Evolutionary conservation across 2,113 vertebrate genomes (phyloP), one percentile per base, ranked within the genome.

Genomic region (Cochlearius cochlearius): DNA sequence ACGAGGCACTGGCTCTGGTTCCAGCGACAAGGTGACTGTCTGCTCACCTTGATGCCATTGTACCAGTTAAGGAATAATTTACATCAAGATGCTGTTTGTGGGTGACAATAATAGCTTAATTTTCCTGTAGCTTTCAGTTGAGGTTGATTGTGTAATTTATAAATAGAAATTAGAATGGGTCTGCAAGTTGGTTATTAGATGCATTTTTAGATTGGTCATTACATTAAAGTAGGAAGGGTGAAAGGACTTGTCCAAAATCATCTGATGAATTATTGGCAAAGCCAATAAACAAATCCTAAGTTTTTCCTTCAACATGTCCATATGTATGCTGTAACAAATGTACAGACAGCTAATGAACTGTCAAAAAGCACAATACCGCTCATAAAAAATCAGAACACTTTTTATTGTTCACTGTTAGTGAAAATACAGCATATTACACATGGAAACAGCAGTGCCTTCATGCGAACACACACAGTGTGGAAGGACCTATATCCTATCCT

Each of bases 401-500:
- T 97, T 98, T 98, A 98, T 98, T 98, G 79, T 95, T 95, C 74
- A 79, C 92, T 80, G 55, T 92, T 88, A 89, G 84, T 66, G 86
- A 95, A 90, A 96, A 90, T 84, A 91, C 91, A 98, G 55, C 21
- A 1, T 94, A 56, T 74, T 80, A 71, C 92, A 91, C 80, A 64
- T 13, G 17, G 95, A 89, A 95, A 90, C 41, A 85, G 66, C n/a
- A 2, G 83, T 88, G 71, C 32, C 8, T 56, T 96, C 90, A 83
- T 82, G 82, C 1, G 45, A 94, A 92, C 85, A 86, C 79, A 90
- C 81, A 15, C 17, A 55, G 20, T 52, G n/a, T 49, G 66, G 85
- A 90, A 95, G 91, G 82, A 68, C 4, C 0, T 62, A 19, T 53
- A 88, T 90, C 73, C 69, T 53, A 88, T 90, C 73, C 69, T 91